These are phyloP conservation scores for Cryptomyrus ogoouensis DNA, from an alignment of 2,113 vertebrate species.

Conservation along the genomic window DNA sequence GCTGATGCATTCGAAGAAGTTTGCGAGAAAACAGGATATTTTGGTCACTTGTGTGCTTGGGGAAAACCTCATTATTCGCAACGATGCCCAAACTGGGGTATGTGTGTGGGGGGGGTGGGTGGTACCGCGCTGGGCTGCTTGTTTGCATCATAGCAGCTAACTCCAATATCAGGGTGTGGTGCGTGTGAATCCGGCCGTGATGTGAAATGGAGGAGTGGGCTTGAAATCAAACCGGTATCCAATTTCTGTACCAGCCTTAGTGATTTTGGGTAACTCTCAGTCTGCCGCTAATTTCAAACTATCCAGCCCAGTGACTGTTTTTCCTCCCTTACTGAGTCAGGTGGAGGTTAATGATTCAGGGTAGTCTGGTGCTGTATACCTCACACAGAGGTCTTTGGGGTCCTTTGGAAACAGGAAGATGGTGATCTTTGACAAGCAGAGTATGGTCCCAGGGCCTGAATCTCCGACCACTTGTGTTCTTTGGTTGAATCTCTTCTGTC, in stretches of 20 bases:
- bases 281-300: neutral
- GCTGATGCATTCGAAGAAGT: conserved; percentile 35
- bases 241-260: neutral
- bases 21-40: conserved; percentile 25
- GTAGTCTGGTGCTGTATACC: neutral
- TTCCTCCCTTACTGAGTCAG: neutral
- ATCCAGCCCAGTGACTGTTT: neutral
- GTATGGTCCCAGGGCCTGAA: neutral
- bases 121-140: neutral
- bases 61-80: neutral
- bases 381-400: neutral
- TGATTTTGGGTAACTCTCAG: neutral
- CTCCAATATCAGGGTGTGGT: neutral
- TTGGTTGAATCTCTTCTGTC: neutral
- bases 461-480: neutral
- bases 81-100: neutral
- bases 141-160: neutral
- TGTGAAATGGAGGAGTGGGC: neutral
- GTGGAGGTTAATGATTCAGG: neutral
- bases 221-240: neutral
- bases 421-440: neutral
- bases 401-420: neutral
- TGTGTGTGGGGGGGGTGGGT: neutral
- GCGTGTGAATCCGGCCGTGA: neutral
- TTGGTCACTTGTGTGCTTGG: conserved; percentile 12